A percentile compares a stretch with the other conserved stretches of the same genome.
Evolutionary conservation across 2,888 invertebrate genomes (phyloP).

Genomic region (Diloba caeruleocephala): DNA sequence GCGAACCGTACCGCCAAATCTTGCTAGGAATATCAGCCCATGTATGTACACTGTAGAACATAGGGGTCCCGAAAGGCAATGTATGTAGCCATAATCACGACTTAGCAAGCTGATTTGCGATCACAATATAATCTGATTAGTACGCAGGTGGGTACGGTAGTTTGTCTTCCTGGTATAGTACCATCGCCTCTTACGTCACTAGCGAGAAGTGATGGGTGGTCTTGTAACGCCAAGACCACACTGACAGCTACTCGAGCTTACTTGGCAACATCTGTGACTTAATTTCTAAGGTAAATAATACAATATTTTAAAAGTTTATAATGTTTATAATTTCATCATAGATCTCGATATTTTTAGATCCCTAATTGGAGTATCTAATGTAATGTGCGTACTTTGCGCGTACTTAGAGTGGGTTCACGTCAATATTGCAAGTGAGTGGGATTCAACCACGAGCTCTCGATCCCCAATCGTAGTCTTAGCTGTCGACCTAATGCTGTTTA

Average conservation of each 20-base stretch:
- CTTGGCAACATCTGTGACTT: conserved; percentile 6
- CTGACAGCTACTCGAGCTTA: conserved; percentile 2
- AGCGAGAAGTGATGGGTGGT: conserved; percentile 45
- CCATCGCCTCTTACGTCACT: conserved; percentile 29
- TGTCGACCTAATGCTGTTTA: no score
- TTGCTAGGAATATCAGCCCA: conserved; percentile 4
- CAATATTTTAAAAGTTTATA: no score
- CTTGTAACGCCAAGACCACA: conserved; percentile 30
- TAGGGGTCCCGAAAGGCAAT: conserved; percentile 20
- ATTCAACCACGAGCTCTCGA: no score
- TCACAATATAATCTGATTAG: conserved; percentile 41
- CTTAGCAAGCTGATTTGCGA: conserved; percentile 29
- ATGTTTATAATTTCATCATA: no score
- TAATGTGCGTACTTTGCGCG: no score
- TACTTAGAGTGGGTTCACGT: no score
- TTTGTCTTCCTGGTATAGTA: conserved; percentile 37
- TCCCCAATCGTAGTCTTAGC: no score
- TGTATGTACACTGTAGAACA: conserved; percentile 1
- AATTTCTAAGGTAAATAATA: neutral
- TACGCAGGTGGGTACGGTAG: conserved; percentile 24
- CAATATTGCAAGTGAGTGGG: no score
- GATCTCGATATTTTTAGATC: no score
- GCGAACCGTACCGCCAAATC: no score
- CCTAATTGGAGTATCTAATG: no score
- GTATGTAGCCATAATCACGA: conserved; percentile 24